These are phyloP conservation scores for Caenorhabditis sulstoni DNA, from an alignment of 2,888 invertebrate species.

Conservation along the genomic window DNA sequence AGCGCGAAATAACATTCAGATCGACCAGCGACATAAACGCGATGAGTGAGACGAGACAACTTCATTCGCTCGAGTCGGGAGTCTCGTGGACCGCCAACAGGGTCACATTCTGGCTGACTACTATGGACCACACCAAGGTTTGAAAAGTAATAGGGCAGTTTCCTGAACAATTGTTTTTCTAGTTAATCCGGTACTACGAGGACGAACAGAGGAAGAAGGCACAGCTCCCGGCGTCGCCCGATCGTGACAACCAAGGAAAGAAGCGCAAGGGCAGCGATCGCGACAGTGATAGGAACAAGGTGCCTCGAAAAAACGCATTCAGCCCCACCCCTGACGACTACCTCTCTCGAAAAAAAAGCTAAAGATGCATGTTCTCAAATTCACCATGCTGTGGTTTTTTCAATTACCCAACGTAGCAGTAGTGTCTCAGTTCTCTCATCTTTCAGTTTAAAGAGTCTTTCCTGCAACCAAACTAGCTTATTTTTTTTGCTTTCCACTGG, in stretches of 20 bases:
- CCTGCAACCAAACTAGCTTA: background rate
- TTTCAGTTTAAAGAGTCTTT: background rate
- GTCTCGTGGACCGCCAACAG: conserved; percentile 99
- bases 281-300: conserved; percentile 2
- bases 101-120: conserved; percentile 97
- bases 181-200: conserved; percentile 41
- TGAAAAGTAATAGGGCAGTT: background rate
- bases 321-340: background rate
- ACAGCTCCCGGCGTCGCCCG: conserved; percentile 33
- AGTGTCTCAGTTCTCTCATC: background rate
- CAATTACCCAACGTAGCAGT: background rate
- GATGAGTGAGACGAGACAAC: conserved; percentile 97
- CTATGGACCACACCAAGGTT: conserved; percentile 94
- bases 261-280: conserved; percentile 1
- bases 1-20: conserved; percentile 39
- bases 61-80: conserved; percentile 94
- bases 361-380: background rate
- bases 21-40: conserved; percentile 88
- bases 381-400: conserved; percentile 6
- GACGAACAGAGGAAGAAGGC: conserved; percentile 19
- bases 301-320: background rate
- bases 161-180: background rate
- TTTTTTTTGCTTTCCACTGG: background rate
- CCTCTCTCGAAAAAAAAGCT: background rate
- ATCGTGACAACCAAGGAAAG: conserved; percentile 13